Conservation (phyloP, 53 echinoderm and acorn worm species). For the Holothuria leucospilota region DNA sequence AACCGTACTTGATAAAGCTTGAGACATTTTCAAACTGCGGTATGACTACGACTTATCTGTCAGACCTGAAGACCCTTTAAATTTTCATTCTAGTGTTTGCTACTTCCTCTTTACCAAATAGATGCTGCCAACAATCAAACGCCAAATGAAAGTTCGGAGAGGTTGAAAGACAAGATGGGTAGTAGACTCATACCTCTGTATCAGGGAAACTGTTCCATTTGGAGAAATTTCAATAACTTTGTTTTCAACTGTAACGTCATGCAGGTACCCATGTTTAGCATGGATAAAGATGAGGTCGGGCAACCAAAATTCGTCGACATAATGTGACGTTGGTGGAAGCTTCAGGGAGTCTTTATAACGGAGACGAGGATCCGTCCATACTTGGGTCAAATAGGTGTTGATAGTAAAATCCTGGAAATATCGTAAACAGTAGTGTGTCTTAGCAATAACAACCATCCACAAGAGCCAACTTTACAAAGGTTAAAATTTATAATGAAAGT, state of each 20-base stretch:
- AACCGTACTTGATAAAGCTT: no score
- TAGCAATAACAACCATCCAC: neutral
- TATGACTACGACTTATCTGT: no score
- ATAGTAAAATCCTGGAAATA: slow-evolving; percentile 70
- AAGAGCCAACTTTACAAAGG: no score
- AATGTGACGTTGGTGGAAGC: slow-evolving; percentile 72
- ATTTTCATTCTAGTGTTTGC: no score
- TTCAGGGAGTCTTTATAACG: slow-evolving; percentile 47
- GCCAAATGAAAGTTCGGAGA: no score
- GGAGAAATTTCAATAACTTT: slow-evolving; percentile 61
- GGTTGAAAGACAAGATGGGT: no score
- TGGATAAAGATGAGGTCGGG: slow-evolving; percentile 83
- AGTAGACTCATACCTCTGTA: slow-evolving; percentile 43
- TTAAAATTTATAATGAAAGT: no score
- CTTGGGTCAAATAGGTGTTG: slow-evolving; percentile 74
- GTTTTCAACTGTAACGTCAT: slow-evolving; percentile 70
- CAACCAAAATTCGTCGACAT: slow-evolving; percentile 72
- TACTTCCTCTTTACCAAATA: no score
- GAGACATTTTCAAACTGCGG: no score
- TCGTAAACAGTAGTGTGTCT: no score
- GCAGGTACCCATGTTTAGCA: slow-evolving; percentile 64
- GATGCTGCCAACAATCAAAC: no score
- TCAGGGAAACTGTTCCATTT: slow-evolving; percentile 52
- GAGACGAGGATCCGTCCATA: slow-evolving; percentile 80
- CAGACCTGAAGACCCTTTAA: no score